A percentile compares a stretch with the other conserved stretches of the same genome.
phyloP scores from a whole-genome alignment of 2,888 invertebrate species.

The Mesorhabditis belari region DNA sequence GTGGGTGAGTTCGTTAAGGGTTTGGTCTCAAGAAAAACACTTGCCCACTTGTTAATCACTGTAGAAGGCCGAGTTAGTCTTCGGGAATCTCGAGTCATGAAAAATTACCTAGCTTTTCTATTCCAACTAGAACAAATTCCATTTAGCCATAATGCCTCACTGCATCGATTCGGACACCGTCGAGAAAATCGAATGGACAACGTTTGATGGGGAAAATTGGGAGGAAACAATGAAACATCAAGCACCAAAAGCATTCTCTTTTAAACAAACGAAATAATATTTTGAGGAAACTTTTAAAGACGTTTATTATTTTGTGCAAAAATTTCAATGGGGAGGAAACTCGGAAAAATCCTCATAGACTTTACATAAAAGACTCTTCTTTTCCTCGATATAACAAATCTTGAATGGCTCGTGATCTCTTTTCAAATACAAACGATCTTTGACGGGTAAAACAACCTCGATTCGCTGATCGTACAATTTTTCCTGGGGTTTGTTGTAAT shows the following conservation, averaged over 20 bases:
- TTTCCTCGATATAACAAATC: no score
- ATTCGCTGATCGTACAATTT: no score
- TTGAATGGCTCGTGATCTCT: no score
- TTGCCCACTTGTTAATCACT: not conserved
- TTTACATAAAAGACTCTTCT: no score
- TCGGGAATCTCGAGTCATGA: no score
- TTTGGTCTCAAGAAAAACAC: not conserved
- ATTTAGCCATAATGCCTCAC: slow-evolving; percentile 37
- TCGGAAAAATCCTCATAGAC: no score
- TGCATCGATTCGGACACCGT: slow-evolving; percentile 37
- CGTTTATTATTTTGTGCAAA: not conserved
- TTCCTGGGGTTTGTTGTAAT: no score
- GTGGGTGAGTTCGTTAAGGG: slow-evolving; percentile 54
- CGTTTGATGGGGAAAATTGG: slow-evolving; percentile 33
- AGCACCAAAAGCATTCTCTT: slow-evolving; percentile 21
- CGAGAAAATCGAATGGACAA: slow-evolving; percentile 16
- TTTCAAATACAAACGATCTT: no score
- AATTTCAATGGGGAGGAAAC: no score
- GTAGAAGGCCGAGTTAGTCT: no score
- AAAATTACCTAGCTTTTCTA: not conserved
- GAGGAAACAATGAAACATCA: slow-evolving; percentile 21
- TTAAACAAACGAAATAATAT: not conserved
- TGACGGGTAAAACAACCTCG: no score
- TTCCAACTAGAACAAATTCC: not conserved
- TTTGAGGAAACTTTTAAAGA: not conserved